Evolutionary conservation across 2,888 invertebrate species (phyloP).

Genomic region (Nomada hirtipes): DNA sequence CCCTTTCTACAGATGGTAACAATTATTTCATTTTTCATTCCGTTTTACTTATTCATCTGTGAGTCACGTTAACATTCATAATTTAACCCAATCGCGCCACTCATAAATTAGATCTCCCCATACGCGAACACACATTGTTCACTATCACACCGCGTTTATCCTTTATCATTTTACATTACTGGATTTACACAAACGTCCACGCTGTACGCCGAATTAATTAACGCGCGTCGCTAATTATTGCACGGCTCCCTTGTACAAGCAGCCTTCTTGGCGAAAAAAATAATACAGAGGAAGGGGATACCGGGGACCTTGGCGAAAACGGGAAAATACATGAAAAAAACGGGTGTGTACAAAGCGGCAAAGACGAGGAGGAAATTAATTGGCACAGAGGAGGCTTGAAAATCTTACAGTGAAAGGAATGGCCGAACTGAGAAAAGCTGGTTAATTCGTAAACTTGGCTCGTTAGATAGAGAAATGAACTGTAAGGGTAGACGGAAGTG

Average conservation of each 20-base stretch:
- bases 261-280: not conserved
- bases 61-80: not conserved
- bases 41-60: not conserved
- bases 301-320: not conserved
- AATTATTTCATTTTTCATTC: not conserved
- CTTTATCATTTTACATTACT: conserved; percentile 16
- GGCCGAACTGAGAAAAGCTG: conserved; percentile 3
- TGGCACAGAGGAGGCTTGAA: not conserved
- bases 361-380: conserved; percentile 19
- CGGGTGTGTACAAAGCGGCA: not conserved
- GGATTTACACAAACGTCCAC: conserved; percentile 27
- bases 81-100: not conserved
- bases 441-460: conserved; percentile 40
- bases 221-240: conserved; percentile 27
- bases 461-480: conserved; percentile 29
- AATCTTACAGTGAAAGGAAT: conserved; percentile 13
- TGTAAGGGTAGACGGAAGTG: conserved; percentile 18
- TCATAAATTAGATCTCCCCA: conserved; percentile 13
- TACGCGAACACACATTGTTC: not conserved
- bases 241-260: not conserved
- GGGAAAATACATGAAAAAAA: not conserved
- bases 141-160: conserved; percentile 28
- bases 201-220: conserved; percentile 35
- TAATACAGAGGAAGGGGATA: not conserved
- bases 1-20: too few species aligned